phyloP scores from a whole-genome alignment of 1,140 invertebrate species.

The Lordiphosa collinella region DNA sequence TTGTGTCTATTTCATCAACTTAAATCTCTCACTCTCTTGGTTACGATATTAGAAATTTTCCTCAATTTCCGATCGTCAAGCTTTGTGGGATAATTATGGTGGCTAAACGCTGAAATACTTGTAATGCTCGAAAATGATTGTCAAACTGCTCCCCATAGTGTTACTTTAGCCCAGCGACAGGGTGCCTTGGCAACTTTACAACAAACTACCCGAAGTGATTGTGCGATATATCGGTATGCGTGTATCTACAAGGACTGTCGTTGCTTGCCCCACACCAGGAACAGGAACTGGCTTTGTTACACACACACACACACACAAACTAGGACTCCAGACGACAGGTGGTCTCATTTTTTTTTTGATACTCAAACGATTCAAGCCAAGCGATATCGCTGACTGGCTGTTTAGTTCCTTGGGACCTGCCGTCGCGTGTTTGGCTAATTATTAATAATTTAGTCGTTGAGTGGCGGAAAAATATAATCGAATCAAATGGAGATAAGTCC shows the following conservation, averaged over 20 bases:
- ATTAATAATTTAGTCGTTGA: conserved; percentile 22
- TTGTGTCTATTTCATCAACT: too few relatives aligned
- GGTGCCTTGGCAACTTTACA: neutral
- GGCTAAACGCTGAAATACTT: conserved; percentile 5
- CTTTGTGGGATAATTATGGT: too few relatives aligned
- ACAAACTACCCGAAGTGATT: conserved; percentile 7
- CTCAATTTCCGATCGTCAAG: too few relatives aligned
- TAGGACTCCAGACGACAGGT: conserved; percentile 6
- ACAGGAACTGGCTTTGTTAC: neutral
- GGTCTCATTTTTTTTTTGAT: conserved; percentile 1
- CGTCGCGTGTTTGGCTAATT: conserved; percentile 23
- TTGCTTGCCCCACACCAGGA: neutral
- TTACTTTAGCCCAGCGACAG: neutral
- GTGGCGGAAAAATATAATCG: conserved; percentile 25
- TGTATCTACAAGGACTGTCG: conserved; percentile 2
- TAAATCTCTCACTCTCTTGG: too few relatives aligned
- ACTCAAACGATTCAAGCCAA: conserved; percentile 14
- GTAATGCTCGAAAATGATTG: conserved; percentile 8
- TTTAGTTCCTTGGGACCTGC: neutral
- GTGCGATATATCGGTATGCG: conserved; percentile 4
- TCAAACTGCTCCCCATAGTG: conserved; percentile 12
- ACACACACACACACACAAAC: neutral
- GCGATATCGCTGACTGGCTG: conserved; percentile 6
- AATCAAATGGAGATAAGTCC: conserved; percentile 9
- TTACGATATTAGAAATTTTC: too few relatives aligned